Conservation (phyloP, 2,113 vertebrate genomes). For the Elachura formosa region DNA sequence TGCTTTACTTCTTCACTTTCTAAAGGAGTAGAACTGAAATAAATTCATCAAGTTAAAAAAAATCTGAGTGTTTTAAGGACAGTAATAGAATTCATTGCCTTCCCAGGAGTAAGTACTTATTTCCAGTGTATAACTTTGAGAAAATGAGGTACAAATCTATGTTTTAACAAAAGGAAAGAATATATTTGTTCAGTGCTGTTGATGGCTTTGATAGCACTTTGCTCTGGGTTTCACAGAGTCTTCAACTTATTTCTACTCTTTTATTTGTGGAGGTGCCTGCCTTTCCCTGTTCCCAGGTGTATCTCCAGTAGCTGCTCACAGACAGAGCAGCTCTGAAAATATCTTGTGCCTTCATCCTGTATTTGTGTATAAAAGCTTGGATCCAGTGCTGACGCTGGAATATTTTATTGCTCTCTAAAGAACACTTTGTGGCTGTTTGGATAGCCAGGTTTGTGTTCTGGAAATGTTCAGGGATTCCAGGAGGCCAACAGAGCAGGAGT, state of each 20-base stretch:
- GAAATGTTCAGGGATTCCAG: conserved; percentile 4
- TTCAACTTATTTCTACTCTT: neutral
- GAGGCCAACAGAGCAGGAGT: neutral
- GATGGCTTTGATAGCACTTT: neutral
- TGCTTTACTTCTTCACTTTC: neutral
- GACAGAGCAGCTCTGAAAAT: neutral
- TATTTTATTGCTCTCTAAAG: conserved; percentile 40
- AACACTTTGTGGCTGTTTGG: conserved; percentile 51
- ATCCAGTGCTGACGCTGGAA: neutral
- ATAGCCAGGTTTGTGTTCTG: conserved; percentile 49
- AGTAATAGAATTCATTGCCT: neutral
- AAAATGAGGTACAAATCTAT: neutral
- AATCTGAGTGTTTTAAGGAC: neutral
- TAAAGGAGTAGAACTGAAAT: neutral
- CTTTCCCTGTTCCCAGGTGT: neutral
- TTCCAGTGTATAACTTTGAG: neutral
- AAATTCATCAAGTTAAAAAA: neutral
- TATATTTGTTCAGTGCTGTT: neutral
- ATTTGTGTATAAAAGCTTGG: conserved; percentile 22
- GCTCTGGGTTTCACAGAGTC: neutral
- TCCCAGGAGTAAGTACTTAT: neutral
- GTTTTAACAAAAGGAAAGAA: neutral
- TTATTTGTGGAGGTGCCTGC: neutral
- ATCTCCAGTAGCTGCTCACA: neutral
- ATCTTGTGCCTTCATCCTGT: neutral